Conservation (phyloP, 2,797 vertebrate genomes). For the Hoplostethus atlanticus region DNA sequence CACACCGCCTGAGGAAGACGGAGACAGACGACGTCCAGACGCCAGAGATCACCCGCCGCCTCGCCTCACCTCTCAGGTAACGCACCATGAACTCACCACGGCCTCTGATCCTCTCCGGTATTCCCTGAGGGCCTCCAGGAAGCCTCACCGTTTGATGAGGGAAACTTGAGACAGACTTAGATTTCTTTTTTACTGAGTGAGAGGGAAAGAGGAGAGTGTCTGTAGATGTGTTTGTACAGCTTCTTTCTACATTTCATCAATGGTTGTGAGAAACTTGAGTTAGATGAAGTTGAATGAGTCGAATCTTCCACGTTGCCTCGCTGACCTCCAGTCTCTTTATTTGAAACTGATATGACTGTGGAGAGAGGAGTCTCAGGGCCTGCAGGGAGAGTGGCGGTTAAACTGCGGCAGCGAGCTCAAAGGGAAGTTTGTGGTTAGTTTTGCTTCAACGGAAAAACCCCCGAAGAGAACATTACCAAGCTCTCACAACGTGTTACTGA, state of each 20-base stretch:
- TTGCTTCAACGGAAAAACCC: conserved; percentile 44
- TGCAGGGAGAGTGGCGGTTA: conserved; percentile 47
- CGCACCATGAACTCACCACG: background rate
- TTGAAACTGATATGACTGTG: background rate
- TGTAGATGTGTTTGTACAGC: conserved; percentile 1
- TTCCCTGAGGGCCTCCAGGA: conserved; percentile 6
- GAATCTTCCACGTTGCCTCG: too few species aligned
- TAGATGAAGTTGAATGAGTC: too few species aligned
- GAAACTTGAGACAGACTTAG: background rate
- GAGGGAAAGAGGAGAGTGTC: background rate
- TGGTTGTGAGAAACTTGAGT: too few species aligned
- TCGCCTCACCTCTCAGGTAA: conserved; percentile 66
- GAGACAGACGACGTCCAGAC: background rate
- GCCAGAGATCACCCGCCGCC: conserved; percentile 27
- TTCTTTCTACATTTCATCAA: too few species aligned
- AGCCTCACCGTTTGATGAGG: background rate
- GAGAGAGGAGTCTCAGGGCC: conserved; percentile 4
- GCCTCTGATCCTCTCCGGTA: background rate
- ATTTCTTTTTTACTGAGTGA: background rate
- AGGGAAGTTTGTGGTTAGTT: conserved; percentile 71
- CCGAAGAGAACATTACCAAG: background rate
- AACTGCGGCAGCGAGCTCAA: conserved; percentile 47
- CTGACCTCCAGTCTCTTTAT: background rate
- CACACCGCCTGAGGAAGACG: background rate
- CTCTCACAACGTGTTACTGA: too few species aligned